These are phyloP conservation scores for Melanocharis versteri DNA, from an alignment of 2,113 vertebrate genomes.

Conservation along the genomic window DNA sequence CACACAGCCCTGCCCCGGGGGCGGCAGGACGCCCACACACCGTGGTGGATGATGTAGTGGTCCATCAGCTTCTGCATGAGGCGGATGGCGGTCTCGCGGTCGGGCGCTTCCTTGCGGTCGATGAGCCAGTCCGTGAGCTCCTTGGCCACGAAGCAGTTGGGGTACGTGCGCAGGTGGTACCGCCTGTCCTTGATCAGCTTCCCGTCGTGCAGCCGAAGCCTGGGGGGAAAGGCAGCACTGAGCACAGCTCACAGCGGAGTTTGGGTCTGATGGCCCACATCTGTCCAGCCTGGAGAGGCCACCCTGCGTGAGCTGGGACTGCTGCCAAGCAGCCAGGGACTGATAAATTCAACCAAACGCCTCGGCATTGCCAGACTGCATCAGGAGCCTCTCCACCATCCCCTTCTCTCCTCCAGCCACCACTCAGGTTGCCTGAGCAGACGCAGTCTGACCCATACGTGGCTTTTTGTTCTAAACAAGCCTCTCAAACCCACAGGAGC, in stretches of 20 bases:
- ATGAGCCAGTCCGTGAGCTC: slow-evolving; percentile 85
- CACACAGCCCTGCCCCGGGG: neutral
- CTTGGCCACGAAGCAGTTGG: slow-evolving; percentile 85
- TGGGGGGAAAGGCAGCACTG: neutral
- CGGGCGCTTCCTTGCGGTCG: slow-evolving; percentile 80
- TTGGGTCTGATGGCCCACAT: fast-evolving
- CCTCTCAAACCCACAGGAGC: neutral
- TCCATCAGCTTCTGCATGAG: slow-evolving; percentile 88
- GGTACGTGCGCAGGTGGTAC: slow-evolving; percentile 82
- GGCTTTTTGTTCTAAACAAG: neutral
- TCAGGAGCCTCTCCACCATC: neutral
- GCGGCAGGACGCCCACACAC: slow-evolving; percentile 44
- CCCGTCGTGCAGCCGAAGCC: slow-evolving; percentile 81
- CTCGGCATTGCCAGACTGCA: neutral
- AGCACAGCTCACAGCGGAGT: neutral
- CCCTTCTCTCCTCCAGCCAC: neutral
- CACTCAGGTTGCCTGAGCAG: neutral
- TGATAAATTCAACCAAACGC: neutral
- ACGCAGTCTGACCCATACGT: fast-evolving
- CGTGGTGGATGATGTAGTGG: slow-evolving; percentile 85
- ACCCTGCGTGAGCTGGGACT: neutral
- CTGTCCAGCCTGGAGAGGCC: neutral
- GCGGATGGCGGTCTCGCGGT: slow-evolving; percentile 75
- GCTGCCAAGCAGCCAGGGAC: neutral
- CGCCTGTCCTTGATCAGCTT: slow-evolving; percentile 84